phyloP scores from a whole-genome alignment of 2,113 vertebrate genomes.

The Tragelaphus strepsiceros region DNA sequence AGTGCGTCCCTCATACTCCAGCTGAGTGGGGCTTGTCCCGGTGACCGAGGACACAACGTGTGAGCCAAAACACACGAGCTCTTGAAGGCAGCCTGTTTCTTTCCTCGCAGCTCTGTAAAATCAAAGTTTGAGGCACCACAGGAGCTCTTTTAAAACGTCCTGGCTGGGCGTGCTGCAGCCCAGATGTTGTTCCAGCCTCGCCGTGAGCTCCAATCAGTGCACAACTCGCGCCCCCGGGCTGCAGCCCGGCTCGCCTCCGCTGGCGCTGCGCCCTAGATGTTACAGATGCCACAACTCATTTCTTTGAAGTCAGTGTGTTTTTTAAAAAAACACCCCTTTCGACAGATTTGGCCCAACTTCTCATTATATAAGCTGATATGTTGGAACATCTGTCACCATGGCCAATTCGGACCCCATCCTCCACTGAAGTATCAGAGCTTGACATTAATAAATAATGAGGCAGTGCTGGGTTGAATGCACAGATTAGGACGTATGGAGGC shows the following conservation, averaged over 20 bases:
- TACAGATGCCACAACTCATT: constrained; percentile 83
- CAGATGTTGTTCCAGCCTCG: constrained; percentile 81
- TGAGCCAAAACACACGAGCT: constrained; percentile 79
- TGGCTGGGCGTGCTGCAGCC: constrained; percentile 79
- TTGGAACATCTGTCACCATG: constrained; percentile 78
- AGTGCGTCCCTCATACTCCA: constrained; percentile 1
- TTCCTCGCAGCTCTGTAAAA: constrained; percentile 81
- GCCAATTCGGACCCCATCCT: constrained; percentile 73
- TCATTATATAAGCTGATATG: constrained; percentile 78
- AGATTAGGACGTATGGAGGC: constrained; percentile 21
- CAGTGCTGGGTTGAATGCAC: constrained; percentile 65
- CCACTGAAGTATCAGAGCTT: constrained; percentile 56
- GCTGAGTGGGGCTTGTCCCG: constrained; percentile 61
- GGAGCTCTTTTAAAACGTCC: constrained; percentile 84
- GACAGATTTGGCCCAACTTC: constrained; percentile 79
- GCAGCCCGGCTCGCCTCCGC: constrained; percentile 73
- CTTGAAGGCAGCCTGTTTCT: constrained; percentile 75
- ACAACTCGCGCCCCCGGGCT: constrained; percentile 68
- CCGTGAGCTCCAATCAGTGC: constrained; percentile 74
- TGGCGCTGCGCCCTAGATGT: constrained; percentile 78
- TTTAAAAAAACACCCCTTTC: constrained; percentile 72
- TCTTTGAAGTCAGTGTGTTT: constrained; percentile 84
- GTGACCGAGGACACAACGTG: constrained; percentile 68
- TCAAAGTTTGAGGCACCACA: constrained; percentile 83
- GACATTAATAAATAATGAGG: constrained; percentile 73